Evolutionary conservation across 2,888 invertebrate species (phyloP).

Genomic region (Sinohyriopsis cumingii): DNA sequence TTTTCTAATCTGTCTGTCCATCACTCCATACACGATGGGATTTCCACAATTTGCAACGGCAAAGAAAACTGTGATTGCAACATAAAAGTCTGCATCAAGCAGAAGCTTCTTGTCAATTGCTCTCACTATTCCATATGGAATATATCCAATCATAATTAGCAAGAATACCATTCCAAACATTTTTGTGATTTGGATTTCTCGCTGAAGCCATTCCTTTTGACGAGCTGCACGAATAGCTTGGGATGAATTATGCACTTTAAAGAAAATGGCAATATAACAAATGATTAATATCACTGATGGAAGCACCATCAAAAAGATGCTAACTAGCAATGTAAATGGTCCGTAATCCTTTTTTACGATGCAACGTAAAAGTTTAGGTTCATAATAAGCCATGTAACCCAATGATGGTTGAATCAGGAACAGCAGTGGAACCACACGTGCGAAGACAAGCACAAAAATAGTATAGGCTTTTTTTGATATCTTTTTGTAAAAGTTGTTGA

Average conservation of each 20-base stretch:
- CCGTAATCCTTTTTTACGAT: slow-evolving; percentile 62
- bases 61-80: slow-evolving; percentile 67
- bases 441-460: slow-evolving; percentile 63
- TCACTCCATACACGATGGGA: slow-evolving; percentile 68
- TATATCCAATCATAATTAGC: slow-evolving; percentile 67
- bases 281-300: slow-evolving; percentile 68
- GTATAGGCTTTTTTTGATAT: slow-evolving; percentile 67
- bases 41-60: slow-evolving; percentile 68
- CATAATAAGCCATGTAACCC: slow-evolving; percentile 65
- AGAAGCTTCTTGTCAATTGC: slow-evolving; percentile 63
- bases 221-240: slow-evolving; percentile 58
- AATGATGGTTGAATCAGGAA: slow-evolving; percentile 64
- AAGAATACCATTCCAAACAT: slow-evolving; percentile 71
- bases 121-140: slow-evolving; percentile 68
- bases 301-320: slow-evolving; percentile 64
- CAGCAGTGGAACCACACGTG: slow-evolving; percentile 64
- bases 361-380: slow-evolving; percentile 65
- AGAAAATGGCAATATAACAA: slow-evolving; percentile 68
- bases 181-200: slow-evolving; percentile 71
- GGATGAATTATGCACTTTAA: slow-evolving; percentile 64
- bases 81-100: slow-evolving; percentile 66
- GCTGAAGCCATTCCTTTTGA: slow-evolving; percentile 61
- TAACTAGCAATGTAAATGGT: slow-evolving; percentile 62
- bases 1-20: slow-evolving; percentile 65
- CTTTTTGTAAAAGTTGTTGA: slow-evolving; percentile 66